Evolutionary conservation across 2,888 invertebrate genomes (phyloP).

Genomic region (Myopa testacea): DNA sequence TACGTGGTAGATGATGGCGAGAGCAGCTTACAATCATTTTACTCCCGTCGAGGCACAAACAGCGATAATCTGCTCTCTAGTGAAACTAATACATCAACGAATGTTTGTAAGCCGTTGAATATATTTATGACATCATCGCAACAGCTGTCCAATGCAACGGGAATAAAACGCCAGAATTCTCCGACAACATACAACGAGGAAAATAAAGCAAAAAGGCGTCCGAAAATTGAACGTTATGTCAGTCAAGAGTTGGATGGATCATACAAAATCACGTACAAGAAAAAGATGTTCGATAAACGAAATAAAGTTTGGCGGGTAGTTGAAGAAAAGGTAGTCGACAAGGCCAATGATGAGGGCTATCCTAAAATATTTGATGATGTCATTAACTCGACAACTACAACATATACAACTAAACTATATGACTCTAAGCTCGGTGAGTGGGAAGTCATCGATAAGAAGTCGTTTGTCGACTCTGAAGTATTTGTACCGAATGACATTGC

Average conservation of each 20-base stretch:
- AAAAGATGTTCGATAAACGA: constrained; percentile 67
- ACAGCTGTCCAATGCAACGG: constrained; percentile 14
- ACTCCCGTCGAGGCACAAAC: constrained; percentile 8
- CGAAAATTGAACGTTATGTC: constrained; percentile 66
- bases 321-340: constrained; percentile 71
- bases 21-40: constrained; percentile 8
- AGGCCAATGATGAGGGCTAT: constrained; percentile 63
- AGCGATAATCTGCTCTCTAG: constrained; percentile 43
- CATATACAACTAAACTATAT: constrained; percentile 68
- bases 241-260: constrained; percentile 67
- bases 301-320: constrained; percentile 68
- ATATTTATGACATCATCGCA: constrained; percentile 11
- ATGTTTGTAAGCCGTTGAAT: not conserved
- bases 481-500: constrained; percentile 68
- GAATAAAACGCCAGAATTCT: constrained; percentile 61
- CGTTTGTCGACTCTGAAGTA: constrained; percentile 66
- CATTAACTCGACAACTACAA: constrained; percentile 68
- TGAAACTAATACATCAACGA: constrained; percentile 1
- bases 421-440: constrained; percentile 68
- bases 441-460: constrained; percentile 68
- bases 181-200: constrained; percentile 65
- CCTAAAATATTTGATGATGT: constrained; percentile 69
- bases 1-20: constrained; percentile 46
- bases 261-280: constrained; percentile 67
- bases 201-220: constrained; percentile 52